These are phyloP conservation scores for Geococcyx californianus DNA, from an alignment of 2,113 vertebrate genomes.

Conservation along the genomic window DNA sequence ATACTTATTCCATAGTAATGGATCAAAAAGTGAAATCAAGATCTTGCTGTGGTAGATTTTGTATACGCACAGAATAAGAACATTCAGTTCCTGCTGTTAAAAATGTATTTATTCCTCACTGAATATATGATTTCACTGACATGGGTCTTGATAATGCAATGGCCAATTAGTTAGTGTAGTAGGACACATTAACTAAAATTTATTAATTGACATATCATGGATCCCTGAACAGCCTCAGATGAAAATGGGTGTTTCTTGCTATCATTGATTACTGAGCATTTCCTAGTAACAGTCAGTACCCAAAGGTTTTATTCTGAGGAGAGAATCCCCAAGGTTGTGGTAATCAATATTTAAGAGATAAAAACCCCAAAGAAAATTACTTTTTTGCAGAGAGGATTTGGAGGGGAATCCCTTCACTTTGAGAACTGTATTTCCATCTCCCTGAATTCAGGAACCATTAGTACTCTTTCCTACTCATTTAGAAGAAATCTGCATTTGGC, in stretches of 20 bases:
- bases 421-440: neutral
- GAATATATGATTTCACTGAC: neutral
- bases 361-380: neutral
- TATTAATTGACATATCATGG: neutral
- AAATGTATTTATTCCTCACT: neutral
- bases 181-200: neutral
- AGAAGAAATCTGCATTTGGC: neutral
- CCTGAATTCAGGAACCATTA: neutral
- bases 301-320: neutral
- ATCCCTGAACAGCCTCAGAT: neutral
- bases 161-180: neutral
- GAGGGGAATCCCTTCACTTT: neutral
- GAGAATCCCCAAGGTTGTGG: neutral
- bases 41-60: neutral
- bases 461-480: neutral
- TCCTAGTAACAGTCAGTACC: neutral
- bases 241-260: neutral
- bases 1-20: neutral
- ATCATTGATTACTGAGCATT: neutral
- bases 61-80: neutral
- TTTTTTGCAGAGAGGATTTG: neutral
- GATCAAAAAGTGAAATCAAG: neutral
- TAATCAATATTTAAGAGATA: neutral
- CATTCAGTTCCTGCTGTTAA: neutral
- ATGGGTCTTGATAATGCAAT: neutral